A percentile compares a stretch with the other conserved stretches of the same genome.
phyloP scores from a whole-genome alignment of 2,888 invertebrate species.

The Sminthurinus aureus region DNA sequence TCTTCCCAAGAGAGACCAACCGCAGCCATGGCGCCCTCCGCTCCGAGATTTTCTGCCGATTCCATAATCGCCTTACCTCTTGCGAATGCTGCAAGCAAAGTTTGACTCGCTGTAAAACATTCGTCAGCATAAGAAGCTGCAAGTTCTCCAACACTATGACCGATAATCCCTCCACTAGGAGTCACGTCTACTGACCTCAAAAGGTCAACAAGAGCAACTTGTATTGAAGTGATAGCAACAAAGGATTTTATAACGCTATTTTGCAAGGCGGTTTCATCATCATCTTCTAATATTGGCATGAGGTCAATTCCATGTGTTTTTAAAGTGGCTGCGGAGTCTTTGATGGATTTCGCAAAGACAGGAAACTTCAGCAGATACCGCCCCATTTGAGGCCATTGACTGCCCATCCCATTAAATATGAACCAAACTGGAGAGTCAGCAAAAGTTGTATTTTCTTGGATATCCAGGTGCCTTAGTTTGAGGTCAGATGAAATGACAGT shows the following conservation, averaged over 20 bases:
- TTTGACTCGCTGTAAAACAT: conserved; percentile 90
- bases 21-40: conserved; percentile 90
- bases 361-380: conserved; percentile 65
- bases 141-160: conserved; percentile 92
- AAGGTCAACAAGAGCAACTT: conserved; percentile 88
- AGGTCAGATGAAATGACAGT: background rate
- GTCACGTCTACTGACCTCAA: conserved; percentile 76
- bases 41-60: conserved; percentile 62
- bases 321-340: conserved; percentile 77
- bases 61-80: conserved; percentile 61
- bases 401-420: conserved; percentile 65
- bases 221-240: conserved; percentile 86
- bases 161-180: conserved; percentile 90
- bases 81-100: conserved; percentile 85
- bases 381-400: conserved; percentile 70
- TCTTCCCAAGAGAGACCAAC: conserved; percentile 87
- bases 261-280: conserved; percentile 77
- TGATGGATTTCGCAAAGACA: conserved; percentile 72
- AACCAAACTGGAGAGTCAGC: background rate
- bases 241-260: conserved; percentile 82
- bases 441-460: background rate
- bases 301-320: conserved; percentile 78
- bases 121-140: conserved; percentile 98
- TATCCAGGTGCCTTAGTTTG: background rate
- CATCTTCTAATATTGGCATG: conserved; percentile 76